Evolutionary conservation across 2,888 invertebrate species (phyloP), one percentile per base, ranked within the genome.

Genomic region (Entomobrya proxima): DNA sequence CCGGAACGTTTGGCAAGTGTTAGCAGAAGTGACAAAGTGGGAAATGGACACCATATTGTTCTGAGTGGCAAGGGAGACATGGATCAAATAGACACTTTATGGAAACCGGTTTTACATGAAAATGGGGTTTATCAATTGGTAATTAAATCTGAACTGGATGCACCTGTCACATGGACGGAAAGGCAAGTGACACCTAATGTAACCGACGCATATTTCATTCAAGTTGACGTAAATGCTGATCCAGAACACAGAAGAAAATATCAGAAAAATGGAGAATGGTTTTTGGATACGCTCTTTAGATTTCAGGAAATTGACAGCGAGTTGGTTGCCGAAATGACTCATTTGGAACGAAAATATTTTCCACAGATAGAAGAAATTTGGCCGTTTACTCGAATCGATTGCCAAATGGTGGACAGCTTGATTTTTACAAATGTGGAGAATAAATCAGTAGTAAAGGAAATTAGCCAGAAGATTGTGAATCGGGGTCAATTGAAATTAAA

Each of bases 271-370:
- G 18, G 35, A 18, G 37, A 75, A 18, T 75, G 75, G 75, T 75
- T 35, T 30, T 52, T 35, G 1, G 75, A 55, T 21, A 75, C 75
- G 1, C 75, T 75, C 7, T 75, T 75, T 24, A 75, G 52, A 15
- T 75, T 75, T 35, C 1, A 75, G 13, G 18, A n/a, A n/a, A 30
- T 55, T 18, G 75, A 75, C 18, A 47, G 7, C 6, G 52, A 52
- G 18, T 24, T 50, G 9, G 30, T 55, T 15, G 76, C 35, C 5
- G 21, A 76, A 24, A 37, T 76, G 15, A 58, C 15, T 3, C 76
- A 76, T 40, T 37, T 76, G 15, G 58, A 76, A 15, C 13, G 55
- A 21, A 15, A 67, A n/a, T n/a, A 37, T 9, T 35, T 67, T 21
- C 67, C 67, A 2, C 35, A 67, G 18, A n/a, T 67, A 13, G 67